These are phyloP conservation scores for Polydrusus tereticollis DNA, from an alignment of 2,888 invertebrate species.

Conservation along the genomic window DNA sequence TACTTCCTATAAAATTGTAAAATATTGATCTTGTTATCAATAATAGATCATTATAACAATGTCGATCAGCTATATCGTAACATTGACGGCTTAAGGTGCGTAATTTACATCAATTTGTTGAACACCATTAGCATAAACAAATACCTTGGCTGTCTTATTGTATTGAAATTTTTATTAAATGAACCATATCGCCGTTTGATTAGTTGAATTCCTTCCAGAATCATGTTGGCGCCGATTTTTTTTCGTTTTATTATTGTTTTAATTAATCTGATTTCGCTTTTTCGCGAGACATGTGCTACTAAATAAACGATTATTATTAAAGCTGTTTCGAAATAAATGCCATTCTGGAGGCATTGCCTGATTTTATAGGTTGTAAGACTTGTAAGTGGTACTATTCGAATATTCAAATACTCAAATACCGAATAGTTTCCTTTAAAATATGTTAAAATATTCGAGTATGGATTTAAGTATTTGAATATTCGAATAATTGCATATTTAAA, in stretches of 20 bases:
- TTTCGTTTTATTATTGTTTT: neutral
- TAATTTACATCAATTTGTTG: slow-evolving; percentile 14
- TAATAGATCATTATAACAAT: slow-evolving; percentile 3
- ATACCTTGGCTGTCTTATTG: neutral
- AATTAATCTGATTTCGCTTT: too few species aligned
- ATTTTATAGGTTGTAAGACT: too few species aligned
- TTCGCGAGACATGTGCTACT: too few species aligned
- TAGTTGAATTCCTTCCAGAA: neutral
- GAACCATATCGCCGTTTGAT: neutral
- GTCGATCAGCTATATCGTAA: neutral
- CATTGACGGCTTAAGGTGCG: slow-evolving; percentile 1
- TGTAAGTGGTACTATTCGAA: too few species aligned
- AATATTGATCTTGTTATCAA: slow-evolving; percentile 10
- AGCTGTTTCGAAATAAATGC: too few species aligned
- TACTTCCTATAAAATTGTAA: slow-evolving; percentile 4
- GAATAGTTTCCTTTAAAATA: too few species aligned
- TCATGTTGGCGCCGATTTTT: neutral
- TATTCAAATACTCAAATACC: too few species aligned
- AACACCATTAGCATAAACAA: slow-evolving; percentile 4
- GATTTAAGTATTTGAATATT: too few species aligned
- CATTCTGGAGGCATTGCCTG: too few species aligned
- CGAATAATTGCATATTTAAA: too few species aligned
- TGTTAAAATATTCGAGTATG: too few species aligned
- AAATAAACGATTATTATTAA: too few species aligned
- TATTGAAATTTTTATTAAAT: neutral